Percentiles rank a stretch among this genome's conserved stretches.
Conservation (phyloP, 2,113 vertebrate genomes). For the Hystrix cristata region DNA sequence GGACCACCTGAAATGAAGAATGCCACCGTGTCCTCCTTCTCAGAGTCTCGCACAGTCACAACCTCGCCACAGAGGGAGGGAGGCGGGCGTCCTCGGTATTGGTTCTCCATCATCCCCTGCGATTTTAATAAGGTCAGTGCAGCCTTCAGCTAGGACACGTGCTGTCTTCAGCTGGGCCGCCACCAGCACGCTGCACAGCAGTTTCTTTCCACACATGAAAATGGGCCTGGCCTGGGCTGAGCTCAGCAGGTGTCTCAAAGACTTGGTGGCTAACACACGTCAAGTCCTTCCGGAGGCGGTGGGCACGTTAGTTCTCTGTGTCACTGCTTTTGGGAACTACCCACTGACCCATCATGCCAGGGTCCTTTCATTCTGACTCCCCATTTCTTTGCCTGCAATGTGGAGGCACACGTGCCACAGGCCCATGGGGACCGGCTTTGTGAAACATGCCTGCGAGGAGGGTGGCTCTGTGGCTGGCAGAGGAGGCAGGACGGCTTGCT, state of each 20-base stretch:
- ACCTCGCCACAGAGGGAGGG: accelerated
- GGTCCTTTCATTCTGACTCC: neutral
- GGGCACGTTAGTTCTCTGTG: neutral
- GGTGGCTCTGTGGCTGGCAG: accelerated
- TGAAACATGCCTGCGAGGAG: neutral
- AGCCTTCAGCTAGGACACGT: neutral
- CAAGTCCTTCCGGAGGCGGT: neutral
- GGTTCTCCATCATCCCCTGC: neutral
- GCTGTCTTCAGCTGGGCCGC: neutral
- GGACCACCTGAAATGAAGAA: neutral
- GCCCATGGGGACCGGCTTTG: neutral
- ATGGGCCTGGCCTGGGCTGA: too few species aligned
- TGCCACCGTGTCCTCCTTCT: neutral
- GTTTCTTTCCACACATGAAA: neutral
- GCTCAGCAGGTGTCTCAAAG: neutral
- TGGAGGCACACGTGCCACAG: neutral
- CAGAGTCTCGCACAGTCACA: accelerated
- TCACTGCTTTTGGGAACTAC: neutral
- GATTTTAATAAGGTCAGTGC: neutral
- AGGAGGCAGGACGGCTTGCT: too few species aligned
- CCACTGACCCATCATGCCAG: neutral
- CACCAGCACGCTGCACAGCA: neutral
- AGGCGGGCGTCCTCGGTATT: neutral
- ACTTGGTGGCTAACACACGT: neutral
- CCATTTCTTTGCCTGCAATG: neutral